phyloP scores from a whole-genome alignment of 1,140 invertebrate genomes.

The Pseudomyrmex cubaensis region DNA sequence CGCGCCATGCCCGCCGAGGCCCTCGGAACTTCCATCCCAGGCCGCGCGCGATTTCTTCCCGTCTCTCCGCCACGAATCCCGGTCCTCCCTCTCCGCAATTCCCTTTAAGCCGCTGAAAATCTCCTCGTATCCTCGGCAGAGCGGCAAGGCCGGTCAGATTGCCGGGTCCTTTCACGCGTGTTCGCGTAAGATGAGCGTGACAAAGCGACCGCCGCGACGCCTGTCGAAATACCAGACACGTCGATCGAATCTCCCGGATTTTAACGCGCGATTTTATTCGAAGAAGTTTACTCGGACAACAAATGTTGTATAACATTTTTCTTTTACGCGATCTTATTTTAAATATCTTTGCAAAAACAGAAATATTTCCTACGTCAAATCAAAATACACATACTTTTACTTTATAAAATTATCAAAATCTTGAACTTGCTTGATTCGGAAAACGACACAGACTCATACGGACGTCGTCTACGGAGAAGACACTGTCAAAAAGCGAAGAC shows the following conservation, averaged over 20 bases:
- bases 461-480: background rate
- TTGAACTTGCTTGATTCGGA: too few relatives aligned
- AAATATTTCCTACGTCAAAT: too few relatives aligned
- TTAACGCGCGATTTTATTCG: background rate
- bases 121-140: conserved; percentile 63
- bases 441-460: too few relatives aligned
- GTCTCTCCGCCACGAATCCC: conserved; percentile 14
- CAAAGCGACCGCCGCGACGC: conserved; percentile 9
- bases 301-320: too few relatives aligned
- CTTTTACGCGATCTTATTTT: too few relatives aligned
- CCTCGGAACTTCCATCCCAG: conserved; percentile 57
- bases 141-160: conserved; percentile 56
- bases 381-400: too few relatives aligned
- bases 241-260: conserved; percentile 1
- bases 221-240: conserved; percentile 36
- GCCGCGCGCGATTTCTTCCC: conserved; percentile 14
- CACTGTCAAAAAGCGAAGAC: background rate
- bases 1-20: conserved; percentile 54
- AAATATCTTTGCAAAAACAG: too few relatives aligned
- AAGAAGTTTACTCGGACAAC: too few relatives aligned
- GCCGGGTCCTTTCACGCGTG: conserved; percentile 68
- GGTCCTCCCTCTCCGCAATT: conserved; percentile 22
- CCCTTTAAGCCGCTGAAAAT: conserved; percentile 70
- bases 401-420: too few relatives aligned
- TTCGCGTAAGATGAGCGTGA: conserved; percentile 64